These are phyloP conservation scores for Bombus cullumanus DNA, from an alignment of 1,140 invertebrate species.

Conservation along the genomic window DNA sequence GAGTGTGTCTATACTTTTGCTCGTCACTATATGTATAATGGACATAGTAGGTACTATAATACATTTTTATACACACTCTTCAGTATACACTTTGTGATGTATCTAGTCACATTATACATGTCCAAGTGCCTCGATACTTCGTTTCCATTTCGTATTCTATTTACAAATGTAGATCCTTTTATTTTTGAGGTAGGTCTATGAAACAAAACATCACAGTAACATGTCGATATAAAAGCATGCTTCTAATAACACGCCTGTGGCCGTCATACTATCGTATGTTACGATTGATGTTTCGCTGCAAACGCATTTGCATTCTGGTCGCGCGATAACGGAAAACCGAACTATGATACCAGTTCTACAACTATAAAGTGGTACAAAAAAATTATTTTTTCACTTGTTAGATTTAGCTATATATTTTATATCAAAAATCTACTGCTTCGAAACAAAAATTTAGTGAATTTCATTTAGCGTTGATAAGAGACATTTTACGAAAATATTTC, in stretches of 20 bases:
- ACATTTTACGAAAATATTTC: no score
- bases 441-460: no score
- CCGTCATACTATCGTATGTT: not conserved
- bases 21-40: no score
- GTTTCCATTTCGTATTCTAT: not conserved
- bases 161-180: not conserved
- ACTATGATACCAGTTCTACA: not conserved
- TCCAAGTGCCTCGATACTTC: no score
- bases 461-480: no score
- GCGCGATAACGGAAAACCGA: not conserved
- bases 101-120: no score
- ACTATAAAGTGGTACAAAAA: constrained; percentile 25
- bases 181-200: not conserved
- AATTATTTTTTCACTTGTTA: constrained; percentile 23
- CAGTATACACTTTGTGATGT: no score
- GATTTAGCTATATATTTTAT: no score
- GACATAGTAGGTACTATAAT: no score
- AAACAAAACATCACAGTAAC: not conserved
- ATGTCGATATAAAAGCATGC: not conserved
- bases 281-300: not conserved
- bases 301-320: not conserved
- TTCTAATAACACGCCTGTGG: not conserved
- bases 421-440: no score
- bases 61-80: no score
- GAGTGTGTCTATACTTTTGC: no score